Conservation (phyloP, 1,140 invertebrate genomes). For the Nilaparvata lugens region DNA sequence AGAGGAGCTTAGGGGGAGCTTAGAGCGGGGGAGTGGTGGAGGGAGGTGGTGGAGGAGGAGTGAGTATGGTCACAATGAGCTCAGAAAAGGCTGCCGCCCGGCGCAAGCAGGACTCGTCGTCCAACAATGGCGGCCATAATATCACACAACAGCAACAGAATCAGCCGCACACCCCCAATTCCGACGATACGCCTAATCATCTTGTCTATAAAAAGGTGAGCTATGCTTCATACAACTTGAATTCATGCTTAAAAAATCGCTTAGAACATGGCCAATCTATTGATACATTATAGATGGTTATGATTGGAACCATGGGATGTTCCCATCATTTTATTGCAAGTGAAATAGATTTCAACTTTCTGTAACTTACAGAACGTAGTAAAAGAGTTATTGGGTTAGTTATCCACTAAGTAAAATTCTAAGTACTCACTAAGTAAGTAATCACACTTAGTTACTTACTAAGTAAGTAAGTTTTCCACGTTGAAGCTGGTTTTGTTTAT, state of each 20-base stretch:
- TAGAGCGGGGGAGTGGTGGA: background rate
- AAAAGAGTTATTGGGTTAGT: no score
- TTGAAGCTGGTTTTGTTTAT: no score
- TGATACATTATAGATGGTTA: no score
- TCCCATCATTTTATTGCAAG: no score
- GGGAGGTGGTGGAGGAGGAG: background rate
- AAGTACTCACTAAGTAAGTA: no score
- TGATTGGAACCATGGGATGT: no score
- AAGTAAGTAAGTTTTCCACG: no score
- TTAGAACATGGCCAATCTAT: no score
- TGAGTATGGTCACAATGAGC: constrained; percentile 42
- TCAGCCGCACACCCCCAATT: constrained; percentile 25
- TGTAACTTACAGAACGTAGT: no score
- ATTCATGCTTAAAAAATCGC: background rate
- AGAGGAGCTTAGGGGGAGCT: background rate
- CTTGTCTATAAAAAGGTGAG: constrained; percentile 52
- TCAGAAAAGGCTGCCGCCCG: constrained; percentile 40
- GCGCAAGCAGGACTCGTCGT: constrained; percentile 25
- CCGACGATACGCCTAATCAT: constrained; percentile 47
- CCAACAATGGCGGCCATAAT: constrained; percentile 20
- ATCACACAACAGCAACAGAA: constrained; percentile 25
- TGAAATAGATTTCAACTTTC: no score
- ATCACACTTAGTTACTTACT: no score
- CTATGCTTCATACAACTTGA: background rate
- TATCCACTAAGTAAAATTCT: no score